Percentiles rank a stretch among this genome's conserved stretches.
Evolutionary conservation across 2,113 vertebrate species (phyloP).

Genomic region (Catharus minimus): DNA sequence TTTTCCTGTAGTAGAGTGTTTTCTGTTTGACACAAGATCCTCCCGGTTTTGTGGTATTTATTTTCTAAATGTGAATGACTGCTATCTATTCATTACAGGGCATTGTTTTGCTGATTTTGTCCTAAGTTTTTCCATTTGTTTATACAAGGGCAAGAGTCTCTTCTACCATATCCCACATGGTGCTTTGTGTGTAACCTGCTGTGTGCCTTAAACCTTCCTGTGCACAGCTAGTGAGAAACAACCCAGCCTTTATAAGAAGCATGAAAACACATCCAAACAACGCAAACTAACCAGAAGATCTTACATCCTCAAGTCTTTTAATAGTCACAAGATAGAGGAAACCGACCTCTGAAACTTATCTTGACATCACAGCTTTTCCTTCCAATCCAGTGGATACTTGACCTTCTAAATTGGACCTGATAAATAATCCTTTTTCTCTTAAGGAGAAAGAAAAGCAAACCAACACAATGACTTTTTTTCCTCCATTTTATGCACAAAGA

Average conservation of each 20-base stretch:
- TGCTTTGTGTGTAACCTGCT: background rate
- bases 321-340: background rate
- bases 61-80: background rate
- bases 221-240: background rate
- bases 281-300: background rate
- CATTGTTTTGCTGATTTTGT: background rate
- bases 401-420: background rate
- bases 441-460: background rate
- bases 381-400: background rate
- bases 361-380: background rate
- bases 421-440: background rate
- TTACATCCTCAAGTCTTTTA: background rate
- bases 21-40: background rate
- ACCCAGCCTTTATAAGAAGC: background rate
- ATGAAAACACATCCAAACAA: background rate
- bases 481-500: background rate
- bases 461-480: background rate
- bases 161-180: background rate
- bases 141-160: background rate
- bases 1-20: background rate
- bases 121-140: background rate
- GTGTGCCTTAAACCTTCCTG: background rate
- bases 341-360: background rate
- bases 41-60: background rate
- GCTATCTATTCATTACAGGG: background rate